Evolutionary conservation across 2,888 invertebrate species (phyloP).

Genomic region (Coelopa pilipes): DNA sequence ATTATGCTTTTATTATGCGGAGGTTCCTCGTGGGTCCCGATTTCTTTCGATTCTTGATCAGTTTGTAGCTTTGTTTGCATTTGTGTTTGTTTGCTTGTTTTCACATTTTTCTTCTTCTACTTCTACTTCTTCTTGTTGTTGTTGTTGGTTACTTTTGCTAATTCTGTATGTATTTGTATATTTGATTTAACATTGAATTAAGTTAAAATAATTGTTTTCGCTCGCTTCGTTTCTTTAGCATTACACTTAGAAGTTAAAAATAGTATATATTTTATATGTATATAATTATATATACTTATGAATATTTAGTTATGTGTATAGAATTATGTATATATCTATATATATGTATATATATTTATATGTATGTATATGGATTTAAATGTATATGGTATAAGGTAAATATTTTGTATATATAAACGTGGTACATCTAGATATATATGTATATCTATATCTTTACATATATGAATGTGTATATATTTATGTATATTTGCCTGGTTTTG

Average conservation of each 20-base stretch:
- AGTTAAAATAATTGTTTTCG: slow-evolving; percentile 7
- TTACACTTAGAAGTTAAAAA: slow-evolving; percentile 32
- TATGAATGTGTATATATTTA: slow-evolving; percentile 3
- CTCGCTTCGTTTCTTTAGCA: slow-evolving; percentile 6
- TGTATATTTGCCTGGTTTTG: slow-evolving; percentile 13
- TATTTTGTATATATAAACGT: slow-evolving; percentile 18
- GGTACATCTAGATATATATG: slow-evolving; percentile 9
- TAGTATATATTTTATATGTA: slow-evolving; percentile 32
- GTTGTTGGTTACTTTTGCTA: too few relatives aligned
- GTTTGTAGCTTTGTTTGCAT: slow-evolving; percentile 36
- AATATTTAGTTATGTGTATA: slow-evolving; percentile 17
- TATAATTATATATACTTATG: slow-evolving; percentile 27
- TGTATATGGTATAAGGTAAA: slow-evolving; percentile 25
- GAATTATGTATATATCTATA: slow-evolving; percentile 29
- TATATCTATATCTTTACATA: slow-evolving; percentile 4
- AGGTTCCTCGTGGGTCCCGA: too few relatives aligned
- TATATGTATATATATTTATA: slow-evolving; percentile 27
- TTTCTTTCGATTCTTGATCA: slow-evolving; percentile 11
- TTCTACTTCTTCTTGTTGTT: too few relatives aligned
- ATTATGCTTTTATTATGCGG: too few relatives aligned
- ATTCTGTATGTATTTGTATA: slow-evolving; percentile 41
- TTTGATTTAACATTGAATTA: slow-evolving; percentile 21
- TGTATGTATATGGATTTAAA: slow-evolving; percentile 32
- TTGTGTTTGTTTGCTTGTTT: background rate
- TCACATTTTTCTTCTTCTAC: too few relatives aligned